Conservation (phyloP, 2,113 vertebrate genomes). For the Tachysurus vachellii region DNA sequence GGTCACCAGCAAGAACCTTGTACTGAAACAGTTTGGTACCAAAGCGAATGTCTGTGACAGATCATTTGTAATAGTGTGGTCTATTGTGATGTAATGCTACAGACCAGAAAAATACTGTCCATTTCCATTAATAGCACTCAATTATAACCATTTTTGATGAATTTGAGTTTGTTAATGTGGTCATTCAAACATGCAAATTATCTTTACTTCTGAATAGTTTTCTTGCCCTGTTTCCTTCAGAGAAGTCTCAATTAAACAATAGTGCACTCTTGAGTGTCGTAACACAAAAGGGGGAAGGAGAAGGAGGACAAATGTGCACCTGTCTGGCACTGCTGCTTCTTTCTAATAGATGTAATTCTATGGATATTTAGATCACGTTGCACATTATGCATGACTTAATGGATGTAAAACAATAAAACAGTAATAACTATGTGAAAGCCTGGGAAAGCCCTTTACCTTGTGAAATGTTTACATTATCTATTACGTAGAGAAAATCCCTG, state of each 20-base stretch:
- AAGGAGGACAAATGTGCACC: neutral
- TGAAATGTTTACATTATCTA: neutral
- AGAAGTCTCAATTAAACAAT: neutral
- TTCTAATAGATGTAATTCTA: neutral
- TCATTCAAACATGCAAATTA: neutral
- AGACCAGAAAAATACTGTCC: neutral
- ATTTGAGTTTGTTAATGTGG: neutral
- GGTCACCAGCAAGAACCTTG: neutral
- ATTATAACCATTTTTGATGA: neutral
- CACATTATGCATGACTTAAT: neutral
- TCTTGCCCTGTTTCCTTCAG: constrained; percentile 1
- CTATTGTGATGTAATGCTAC: neutral
- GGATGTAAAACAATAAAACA: neutral
- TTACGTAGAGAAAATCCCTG: neutral
- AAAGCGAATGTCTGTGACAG: neutral
- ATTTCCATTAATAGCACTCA: neutral
- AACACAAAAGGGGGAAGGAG: neutral
- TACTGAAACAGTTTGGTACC: neutral
- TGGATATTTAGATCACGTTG: neutral
- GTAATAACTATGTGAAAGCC: neutral
- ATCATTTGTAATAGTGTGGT: neutral
- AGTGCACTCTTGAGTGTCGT: neutral
- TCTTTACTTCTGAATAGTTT: neutral
- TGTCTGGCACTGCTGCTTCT: neutral
- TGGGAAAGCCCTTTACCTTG: neutral